These are phyloP conservation scores for Osmerus eperlanus DNA, from an alignment of 2,113 vertebrate species.

Conservation along the genomic window DNA sequence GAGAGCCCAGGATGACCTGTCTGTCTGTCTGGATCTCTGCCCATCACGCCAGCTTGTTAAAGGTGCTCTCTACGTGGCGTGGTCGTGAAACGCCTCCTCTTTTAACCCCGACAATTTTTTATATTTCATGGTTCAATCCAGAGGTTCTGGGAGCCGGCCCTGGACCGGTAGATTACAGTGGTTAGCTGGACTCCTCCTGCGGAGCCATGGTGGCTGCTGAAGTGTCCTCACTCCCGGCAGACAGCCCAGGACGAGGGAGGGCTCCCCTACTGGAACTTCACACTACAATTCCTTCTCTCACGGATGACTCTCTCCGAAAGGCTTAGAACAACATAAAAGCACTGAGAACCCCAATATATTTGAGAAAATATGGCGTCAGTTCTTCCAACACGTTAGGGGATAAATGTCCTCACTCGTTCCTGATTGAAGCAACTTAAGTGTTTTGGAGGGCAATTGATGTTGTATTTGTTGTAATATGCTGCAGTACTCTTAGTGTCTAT, in stretches of 20 bases:
- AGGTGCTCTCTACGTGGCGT: not conserved
- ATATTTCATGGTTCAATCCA: conserved; percentile 70
- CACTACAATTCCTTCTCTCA: not conserved
- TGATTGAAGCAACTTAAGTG: too few relatives aligned
- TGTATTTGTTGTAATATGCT: too few relatives aligned
- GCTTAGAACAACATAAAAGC: too few relatives aligned
- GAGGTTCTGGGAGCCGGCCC: conserved; percentile 59
- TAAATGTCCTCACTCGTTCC: too few relatives aligned
- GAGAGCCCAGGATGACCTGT: conserved; percentile 15
- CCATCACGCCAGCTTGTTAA: not conserved
- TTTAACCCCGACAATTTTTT: conserved; percentile 64
- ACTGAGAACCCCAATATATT: too few relatives aligned
- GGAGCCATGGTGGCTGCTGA: conserved; percentile 57
- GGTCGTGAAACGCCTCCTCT: not conserved
- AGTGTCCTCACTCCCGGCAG: conserved; percentile 10
- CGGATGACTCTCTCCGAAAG: conserved; percentile 8
- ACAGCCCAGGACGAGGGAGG: too few relatives aligned
- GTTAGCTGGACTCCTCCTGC: conserved; percentile 67
- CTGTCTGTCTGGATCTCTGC: conserved; percentile 18
- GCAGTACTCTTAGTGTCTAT: too few relatives aligned
- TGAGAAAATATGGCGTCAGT: too few relatives aligned
- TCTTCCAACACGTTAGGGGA: too few relatives aligned
- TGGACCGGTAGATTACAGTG: conserved; percentile 63
- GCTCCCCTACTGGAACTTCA: too few relatives aligned
- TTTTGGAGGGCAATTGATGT: too few relatives aligned